Percentiles rank a stretch among this genome's conserved stretches.
These are phyloP conservation scores for Myrmecobius fasciatus DNA, from an alignment of 2,113 vertebrate genomes.

Conservation along the genomic window DNA sequence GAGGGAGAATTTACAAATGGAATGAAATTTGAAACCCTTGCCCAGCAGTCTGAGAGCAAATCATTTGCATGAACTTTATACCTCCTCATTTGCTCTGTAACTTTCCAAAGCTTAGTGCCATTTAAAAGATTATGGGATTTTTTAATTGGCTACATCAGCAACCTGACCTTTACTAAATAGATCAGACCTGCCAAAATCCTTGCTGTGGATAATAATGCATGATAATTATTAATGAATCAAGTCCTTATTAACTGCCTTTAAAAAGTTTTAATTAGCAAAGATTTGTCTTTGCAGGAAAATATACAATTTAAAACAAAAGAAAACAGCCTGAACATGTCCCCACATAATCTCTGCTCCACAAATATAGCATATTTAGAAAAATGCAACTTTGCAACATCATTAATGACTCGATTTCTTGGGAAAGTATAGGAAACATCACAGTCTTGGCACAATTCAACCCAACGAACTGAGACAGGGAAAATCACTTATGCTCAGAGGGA, in stretches of 20 bases:
- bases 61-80: neutral
- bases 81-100: neutral
- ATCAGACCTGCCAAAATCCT: neutral
- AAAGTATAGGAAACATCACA: neutral
- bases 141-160: neutral
- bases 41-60: neutral
- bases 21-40: neutral
- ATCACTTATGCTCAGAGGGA: neutral
- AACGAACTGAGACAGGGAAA: neutral
- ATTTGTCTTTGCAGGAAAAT: neutral
- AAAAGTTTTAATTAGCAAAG: neutral
- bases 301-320: neutral
- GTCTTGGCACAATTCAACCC: neutral
- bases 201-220: rapidly evolving
- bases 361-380: neutral
- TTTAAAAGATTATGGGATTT: neutral
- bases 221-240: neutral
- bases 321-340: rapidly evolving
- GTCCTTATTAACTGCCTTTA: neutral
- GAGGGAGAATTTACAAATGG: neutral
- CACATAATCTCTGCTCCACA: rapidly evolving
- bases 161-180: neutral
- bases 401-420: neutral
- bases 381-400: neutral
- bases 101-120: neutral